Conservation (phyloP, 2,797 vertebrate genomes). For the Danio jaintianensis region DNA sequence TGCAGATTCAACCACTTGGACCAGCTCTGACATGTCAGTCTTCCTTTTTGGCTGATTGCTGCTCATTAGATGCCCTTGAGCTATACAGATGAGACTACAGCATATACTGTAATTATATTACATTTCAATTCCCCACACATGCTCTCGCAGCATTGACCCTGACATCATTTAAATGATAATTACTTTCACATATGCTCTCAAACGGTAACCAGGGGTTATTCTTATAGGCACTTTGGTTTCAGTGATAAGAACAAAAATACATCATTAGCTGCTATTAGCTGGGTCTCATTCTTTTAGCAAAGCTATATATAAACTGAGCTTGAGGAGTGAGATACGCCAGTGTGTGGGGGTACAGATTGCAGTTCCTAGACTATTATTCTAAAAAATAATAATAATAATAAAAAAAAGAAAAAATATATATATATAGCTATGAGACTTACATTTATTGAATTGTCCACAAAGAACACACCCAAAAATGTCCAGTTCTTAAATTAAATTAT, state of each 20-base stretch:
- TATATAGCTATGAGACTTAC: background rate
- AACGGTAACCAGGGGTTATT: slow-evolving; percentile 17
- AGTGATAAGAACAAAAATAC: slow-evolving; percentile 32
- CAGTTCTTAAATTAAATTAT: background rate
- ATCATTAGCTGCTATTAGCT: slow-evolving; percentile 27
- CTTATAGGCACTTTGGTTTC: slow-evolving; percentile 22
- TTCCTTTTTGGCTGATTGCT: slow-evolving; percentile 11
- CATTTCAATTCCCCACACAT: slow-evolving; percentile 29
- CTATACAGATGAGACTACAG: slow-evolving; percentile 10
- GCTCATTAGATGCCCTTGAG: slow-evolving; percentile 38
- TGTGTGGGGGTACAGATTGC: slow-evolving; percentile 14
- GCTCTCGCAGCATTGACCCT: slow-evolving; percentile 9
- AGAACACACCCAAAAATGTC: background rate
- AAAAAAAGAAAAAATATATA: no score
- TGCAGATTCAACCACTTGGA: slow-evolving; percentile 9
- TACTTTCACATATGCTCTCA: slow-evolving; percentile 34
- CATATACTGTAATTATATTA: slow-evolving; percentile 45
- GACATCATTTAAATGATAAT: slow-evolving; percentile 45
- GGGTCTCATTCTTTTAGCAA: slow-evolving; percentile 2
- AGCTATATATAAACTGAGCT: background rate
- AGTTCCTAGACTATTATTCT: background rate
- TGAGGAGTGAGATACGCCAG: background rate
- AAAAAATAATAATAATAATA: no score
- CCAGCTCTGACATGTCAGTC: slow-evolving; percentile 3
- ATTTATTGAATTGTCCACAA: background rate